phyloP scores from a whole-genome alignment of 2,888 invertebrate genomes.

The Phyllotreta striolata region DNA sequence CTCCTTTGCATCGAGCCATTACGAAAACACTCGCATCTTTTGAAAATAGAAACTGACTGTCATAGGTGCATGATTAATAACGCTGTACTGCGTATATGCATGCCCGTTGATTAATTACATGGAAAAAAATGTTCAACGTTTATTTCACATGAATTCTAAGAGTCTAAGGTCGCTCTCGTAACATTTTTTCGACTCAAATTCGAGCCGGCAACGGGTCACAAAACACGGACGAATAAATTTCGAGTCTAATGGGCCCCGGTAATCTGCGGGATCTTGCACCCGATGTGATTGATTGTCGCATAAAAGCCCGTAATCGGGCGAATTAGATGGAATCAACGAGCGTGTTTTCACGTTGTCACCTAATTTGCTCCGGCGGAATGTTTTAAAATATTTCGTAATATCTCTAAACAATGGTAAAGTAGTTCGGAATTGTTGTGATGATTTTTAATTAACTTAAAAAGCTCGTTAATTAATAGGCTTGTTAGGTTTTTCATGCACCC shows the following conservation, averaged over 20 bases:
- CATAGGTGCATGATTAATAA: slow-evolving; percentile 16
- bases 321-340: slow-evolving; percentile 20
- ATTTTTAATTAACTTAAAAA: too few relatives aligned
- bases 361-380: slow-evolving; percentile 12
- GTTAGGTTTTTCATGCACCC: too few relatives aligned
- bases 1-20: too few relatives aligned
- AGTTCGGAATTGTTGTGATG: too few relatives aligned
- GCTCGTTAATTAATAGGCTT: too few relatives aligned
- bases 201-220: too few relatives aligned
- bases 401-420: too few relatives aligned
- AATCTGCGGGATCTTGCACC: slow-evolving; percentile 20
- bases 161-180: slow-evolving; percentile 19
- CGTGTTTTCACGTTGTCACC: slow-evolving; percentile 28
- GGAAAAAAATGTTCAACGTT: slow-evolving; percentile 14
- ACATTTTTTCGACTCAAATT: slow-evolving; percentile 16
- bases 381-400: too few relatives aligned
- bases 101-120: slow-evolving; percentile 8
- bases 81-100: background rate
- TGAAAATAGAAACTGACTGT: slow-evolving; percentile 6
- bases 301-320: slow-evolving; percentile 20
- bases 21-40: too few relatives aligned
- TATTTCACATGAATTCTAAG: slow-evolving; percentile 10
- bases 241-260: slow-evolving; percentile 10
- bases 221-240: slow-evolving; percentile 2
- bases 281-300: slow-evolving; percentile 17